Evolutionary conservation across 2,888 invertebrate genomes (phyloP), one percentile per base, ranked within the genome.

Genomic region (Ecliptopera silaceata): DNA sequence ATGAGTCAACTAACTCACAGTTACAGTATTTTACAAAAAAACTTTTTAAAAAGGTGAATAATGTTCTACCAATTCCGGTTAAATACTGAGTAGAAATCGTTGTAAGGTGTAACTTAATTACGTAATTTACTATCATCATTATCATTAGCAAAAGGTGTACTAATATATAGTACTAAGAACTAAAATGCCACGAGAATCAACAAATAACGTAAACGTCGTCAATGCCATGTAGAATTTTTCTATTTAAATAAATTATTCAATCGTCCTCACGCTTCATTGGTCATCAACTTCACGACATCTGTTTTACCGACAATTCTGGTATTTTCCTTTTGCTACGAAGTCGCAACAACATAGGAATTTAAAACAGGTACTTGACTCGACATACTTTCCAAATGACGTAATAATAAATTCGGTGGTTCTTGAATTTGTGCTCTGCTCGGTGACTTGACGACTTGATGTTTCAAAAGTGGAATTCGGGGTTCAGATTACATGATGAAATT

Each of bases 381-480:
- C 83, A 86, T 88, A 82, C 86, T 87, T 89, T 86, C 83, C 77
- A 80, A 79, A 80, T 86, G 82, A 84, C 88, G 87, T 89, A 88
- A 88, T 74, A 71, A 60, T 66, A 77, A 81, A 80, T 87, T 88
- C 74, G 84, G 82, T 63, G 71, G 69, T 69, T 74, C 71, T 75
- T 71, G 74, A 43, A 59, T 66, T 62, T 50, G 67, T 68, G 54
- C 65, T n/a, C n/a, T 67, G 66, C 68, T 67, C 68, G 61, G 59
- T 61, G 56, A 45, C 59, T 45, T 61, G 58, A 68, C 65, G 61
- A 58, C 59, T 60, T 69, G 61, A 66, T 67, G 61, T 68, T 71
- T 26, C 29, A 46, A 50, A 53, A 15, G 47, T 52, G 46, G 44
- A 32, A 46, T 41, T 42, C 17, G 20, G 36, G 42, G 49, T 50